Base-by-base conservation (phyloP, 2,888 invertebrate species). In the Apodemia zela region DNA sequence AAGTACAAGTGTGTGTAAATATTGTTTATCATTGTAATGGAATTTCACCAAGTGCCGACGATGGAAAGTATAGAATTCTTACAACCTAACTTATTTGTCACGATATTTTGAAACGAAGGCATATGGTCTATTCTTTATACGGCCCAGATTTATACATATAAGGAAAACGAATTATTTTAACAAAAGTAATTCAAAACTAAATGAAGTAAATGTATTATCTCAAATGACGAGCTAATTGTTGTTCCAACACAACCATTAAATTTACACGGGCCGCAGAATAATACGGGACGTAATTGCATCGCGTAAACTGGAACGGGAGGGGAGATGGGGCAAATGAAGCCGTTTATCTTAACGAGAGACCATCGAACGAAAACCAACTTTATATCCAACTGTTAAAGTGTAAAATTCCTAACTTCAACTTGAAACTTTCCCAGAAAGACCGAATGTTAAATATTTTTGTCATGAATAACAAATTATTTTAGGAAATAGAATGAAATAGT, bases 251-350 rank as follows among this genome's bases (percentile, higher is more conserved):
- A 66, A 45, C 80, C 83, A 80, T 84, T 86, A 85, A 85, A 83
- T 82, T 81, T 77, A 76, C 81, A 77, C 84, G 81, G 76, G 68
- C 73, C 73, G 76, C 72, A 81, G 78, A 77, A 79, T 74, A 77
- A 81, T 76, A 68, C 78, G 68, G 65, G 13, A 45, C 69, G 72
- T 84, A 84, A 86, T 85, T 84, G 84, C 67, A 59, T 54, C 54
- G 29, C 68, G 68, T 64, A 66, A 66, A 66, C 66, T 67, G 61
- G 61, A 67, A 64, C 62, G 69, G 61, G 60, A 65, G 75, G 78
- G 80, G 80, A 77, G 73, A 72, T 68, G 63, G 71, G 71, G 71
- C 72, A 77, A 82, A 86, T 86, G 77, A 82, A 86, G 82, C 78
- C 80, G 80, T 85, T 76, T 68, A 75, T 79, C 76, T 71, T 60